These are phyloP conservation scores for Halichoerus grypus DNA, from an alignment of 2,113 vertebrate species.

Conservation along the genomic window DNA sequence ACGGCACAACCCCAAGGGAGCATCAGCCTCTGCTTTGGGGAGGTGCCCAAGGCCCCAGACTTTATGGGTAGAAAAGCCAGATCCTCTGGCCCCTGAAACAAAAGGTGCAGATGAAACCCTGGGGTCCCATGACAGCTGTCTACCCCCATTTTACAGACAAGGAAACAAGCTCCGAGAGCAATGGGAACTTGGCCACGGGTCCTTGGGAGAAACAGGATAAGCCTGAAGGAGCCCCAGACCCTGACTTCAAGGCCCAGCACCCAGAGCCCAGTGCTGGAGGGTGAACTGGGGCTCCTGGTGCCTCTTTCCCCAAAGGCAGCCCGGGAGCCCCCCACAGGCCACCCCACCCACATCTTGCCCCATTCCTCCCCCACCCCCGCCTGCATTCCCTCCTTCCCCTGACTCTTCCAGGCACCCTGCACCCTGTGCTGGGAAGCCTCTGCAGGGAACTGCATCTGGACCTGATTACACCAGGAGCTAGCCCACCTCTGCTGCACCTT, in stretches of 20 bases:
- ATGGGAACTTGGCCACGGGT: neutral
- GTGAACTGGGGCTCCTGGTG: neutral
- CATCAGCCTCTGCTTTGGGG: no score
- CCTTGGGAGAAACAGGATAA: neutral
- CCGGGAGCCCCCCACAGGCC: neutral
- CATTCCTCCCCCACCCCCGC: neutral
- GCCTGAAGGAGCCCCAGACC: neutral
- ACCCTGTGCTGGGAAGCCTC: neutral
- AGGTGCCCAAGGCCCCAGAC: neutral
- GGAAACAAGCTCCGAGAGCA: neutral
- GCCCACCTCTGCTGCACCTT: neutral
- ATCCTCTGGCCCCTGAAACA: neutral
- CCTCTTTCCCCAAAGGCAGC: neutral
- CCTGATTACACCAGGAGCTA: neutral
- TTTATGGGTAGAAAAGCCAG: neutral
- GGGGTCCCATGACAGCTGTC: neutral
- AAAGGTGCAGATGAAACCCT: neutral
- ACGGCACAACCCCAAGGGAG: neutral
- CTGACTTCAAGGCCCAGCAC: neutral
- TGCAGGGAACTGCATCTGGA: neutral
- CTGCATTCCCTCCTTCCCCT: neutral
- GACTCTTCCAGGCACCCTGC: neutral
- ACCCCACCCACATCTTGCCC: no score
- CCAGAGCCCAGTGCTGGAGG: neutral
- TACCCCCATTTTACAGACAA: neutral